phyloP scores from a whole-genome alignment of 2,113 vertebrate genomes.

The Pampusana beccarii region DNA sequence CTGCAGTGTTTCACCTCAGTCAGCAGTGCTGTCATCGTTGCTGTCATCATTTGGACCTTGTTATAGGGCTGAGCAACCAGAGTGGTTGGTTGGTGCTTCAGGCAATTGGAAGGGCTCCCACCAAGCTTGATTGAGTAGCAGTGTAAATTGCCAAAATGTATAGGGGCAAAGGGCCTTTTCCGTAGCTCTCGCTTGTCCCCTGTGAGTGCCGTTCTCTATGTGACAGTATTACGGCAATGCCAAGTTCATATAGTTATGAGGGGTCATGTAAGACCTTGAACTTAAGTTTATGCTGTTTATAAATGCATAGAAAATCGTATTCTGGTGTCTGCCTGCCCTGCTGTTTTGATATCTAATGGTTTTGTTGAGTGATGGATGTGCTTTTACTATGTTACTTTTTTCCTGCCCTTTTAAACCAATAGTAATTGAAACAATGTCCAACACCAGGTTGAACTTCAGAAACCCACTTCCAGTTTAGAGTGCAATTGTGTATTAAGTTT shows the following conservation, averaged over 20 bases:
- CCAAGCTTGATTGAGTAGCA: background rate
- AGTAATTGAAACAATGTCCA: background rate
- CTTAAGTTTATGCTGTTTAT: background rate
- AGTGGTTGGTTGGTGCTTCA: background rate
- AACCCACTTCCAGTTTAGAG: background rate
- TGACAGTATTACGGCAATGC: background rate
- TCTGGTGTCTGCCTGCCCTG: background rate
- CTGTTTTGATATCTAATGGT: background rate
- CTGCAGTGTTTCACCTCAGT: background rate
- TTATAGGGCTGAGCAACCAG: background rate
- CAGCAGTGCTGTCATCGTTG: background rate
- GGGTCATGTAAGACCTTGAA: background rate
- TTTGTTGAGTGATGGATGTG: background rate
- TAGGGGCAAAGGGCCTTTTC: background rate
- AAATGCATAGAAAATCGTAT: background rate
- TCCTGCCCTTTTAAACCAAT: background rate
- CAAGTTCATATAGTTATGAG: background rate
- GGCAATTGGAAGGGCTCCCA: background rate
- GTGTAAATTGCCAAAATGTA: background rate
- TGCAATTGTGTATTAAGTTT: background rate
- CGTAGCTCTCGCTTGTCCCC: fast-evolving
- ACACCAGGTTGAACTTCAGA: background rate
- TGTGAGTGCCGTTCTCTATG: background rate
- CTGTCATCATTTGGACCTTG: background rate
- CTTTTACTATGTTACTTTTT: background rate